Conservation (phyloP, 2,888 invertebrate species). For the Eumacrocentrus americanus region DNA sequence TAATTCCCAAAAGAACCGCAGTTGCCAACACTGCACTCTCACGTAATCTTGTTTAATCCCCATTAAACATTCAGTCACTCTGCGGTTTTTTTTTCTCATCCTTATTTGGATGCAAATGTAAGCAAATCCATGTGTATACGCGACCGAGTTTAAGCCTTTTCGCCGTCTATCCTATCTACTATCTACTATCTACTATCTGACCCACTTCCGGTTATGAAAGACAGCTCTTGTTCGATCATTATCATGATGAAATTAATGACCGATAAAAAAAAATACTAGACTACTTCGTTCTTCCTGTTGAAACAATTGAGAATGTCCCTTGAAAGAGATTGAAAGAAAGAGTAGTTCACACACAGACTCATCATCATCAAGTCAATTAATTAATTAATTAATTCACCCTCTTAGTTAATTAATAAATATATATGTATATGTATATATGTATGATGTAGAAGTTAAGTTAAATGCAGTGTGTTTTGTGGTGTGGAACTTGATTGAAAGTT, state of each 20-base stretch:
- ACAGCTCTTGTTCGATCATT: background rate
- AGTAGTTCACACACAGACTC: background rate
- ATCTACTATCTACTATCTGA: background rate
- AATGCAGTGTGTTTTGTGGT: background rate
- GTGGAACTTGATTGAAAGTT: constrained; percentile 8
- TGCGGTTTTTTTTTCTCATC: constrained; percentile 21
- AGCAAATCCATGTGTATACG: constrained; percentile 33
- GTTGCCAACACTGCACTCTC: background rate
- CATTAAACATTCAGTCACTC: constrained; percentile 4
- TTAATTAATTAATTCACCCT: too few species aligned
- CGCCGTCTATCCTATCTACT: background rate
- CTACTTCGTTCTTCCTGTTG: background rate
- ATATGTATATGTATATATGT: background rate
- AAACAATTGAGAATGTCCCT: background rate
- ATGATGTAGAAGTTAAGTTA: background rate
- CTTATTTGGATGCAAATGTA: constrained; percentile 34
- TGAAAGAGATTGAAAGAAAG: background rate
- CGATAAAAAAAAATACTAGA: background rate
- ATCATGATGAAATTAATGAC: background rate
- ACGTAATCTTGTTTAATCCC: constrained; percentile 8
- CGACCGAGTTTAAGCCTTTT: constrained; percentile 30
- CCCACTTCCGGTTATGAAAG: constrained; percentile 16
- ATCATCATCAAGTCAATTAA: background rate
- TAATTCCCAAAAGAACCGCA: constrained; percentile 3
- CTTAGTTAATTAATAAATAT: background rate